Percentiles rank a stretch among this genome's conserved stretches.
phyloP scores from a whole-genome alignment of 2,888 invertebrate genomes.

The Drosophila robusta region DNA sequence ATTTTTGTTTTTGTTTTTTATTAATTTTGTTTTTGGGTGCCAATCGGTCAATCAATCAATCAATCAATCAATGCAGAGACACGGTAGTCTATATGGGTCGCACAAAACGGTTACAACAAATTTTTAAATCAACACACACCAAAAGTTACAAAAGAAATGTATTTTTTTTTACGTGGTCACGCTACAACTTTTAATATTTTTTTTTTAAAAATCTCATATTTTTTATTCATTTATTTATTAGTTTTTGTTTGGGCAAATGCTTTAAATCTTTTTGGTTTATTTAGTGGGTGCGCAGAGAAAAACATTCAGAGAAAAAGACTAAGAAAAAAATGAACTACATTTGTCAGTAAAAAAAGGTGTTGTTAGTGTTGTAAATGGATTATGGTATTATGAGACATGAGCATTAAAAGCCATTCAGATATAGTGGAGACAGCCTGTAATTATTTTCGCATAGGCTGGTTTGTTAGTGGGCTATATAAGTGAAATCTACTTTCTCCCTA shows the following conservation, averaged over 20 bases:
- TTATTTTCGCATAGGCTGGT: no score
- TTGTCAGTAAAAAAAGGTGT: constrained; percentile 4
- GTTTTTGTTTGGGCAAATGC: neutral
- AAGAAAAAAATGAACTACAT: constrained; percentile 12
- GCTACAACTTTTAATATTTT: constrained; percentile 24
- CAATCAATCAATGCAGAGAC: constrained; percentile 55
- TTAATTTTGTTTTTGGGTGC: constrained; percentile 36
- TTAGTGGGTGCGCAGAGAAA: constrained; percentile 16
- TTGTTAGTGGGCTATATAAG: no score
- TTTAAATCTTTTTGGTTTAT: constrained; percentile 8
- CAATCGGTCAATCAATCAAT: constrained; percentile 48
- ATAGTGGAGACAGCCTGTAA: neutral
- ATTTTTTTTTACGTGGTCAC: constrained; percentile 1
- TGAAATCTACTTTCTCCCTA: no score
- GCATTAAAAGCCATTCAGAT: neutral
- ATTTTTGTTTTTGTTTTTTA: constrained; percentile 18
- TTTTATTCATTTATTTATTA: neutral
- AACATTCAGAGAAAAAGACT: constrained; percentile 33
- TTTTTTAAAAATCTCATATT: neutral
- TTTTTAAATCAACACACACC: constrained; percentile 33
- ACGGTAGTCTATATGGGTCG: constrained; percentile 75
- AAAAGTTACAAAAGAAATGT: constrained; percentile 27
- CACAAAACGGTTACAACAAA: constrained; percentile 56
- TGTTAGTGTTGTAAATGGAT: neutral
- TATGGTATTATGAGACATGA: constrained; percentile 4